Conservation (phyloP, 2,888 invertebrate genomes). For the Ommatoiulus sabulosus region DNA sequence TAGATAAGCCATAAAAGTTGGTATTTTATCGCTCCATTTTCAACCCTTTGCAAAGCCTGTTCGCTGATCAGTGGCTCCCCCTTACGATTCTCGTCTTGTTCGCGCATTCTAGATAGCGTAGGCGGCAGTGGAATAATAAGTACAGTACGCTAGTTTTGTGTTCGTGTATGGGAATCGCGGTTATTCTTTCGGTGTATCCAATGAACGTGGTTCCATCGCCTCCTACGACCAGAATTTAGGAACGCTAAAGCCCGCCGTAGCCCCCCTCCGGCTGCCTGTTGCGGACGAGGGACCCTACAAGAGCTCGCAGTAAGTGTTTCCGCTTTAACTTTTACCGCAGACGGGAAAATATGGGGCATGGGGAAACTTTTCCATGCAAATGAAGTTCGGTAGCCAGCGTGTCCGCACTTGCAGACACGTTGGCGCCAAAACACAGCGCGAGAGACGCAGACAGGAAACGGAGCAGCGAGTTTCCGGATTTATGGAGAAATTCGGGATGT, state of each 20-base stretch:
- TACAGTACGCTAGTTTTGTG: slow-evolving; percentile 10
- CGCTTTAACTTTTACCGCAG: slow-evolving; percentile 9
- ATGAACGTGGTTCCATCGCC: slow-evolving; percentile 34
- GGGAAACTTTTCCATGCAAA: slow-evolving; percentile 27
- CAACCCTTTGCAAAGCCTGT: slow-evolving; percentile 13
- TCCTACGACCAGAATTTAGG: slow-evolving; percentile 4
- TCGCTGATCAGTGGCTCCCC: background rate
- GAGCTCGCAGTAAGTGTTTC: background rate
- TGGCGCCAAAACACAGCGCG: background rate
- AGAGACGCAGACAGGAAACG: slow-evolving; percentile 21
- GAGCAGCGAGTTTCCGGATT: slow-evolving; percentile 6
- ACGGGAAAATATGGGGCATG: background rate
- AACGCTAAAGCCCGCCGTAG: background rate
- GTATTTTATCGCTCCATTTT: slow-evolving; percentile 18
- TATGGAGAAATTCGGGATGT: background rate
- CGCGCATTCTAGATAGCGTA: background rate
- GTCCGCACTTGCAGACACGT: slow-evolving; percentile 34
- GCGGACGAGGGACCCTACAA: background rate
- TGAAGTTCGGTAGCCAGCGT: slow-evolving; percentile 34
- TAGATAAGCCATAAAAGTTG: slow-evolving; percentile 10
- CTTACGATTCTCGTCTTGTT: background rate
- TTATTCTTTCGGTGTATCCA: slow-evolving; percentile 15
- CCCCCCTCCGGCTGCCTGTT: background rate
- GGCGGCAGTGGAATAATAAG: slow-evolving; percentile 20
- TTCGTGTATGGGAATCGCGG: slow-evolving; percentile 14